phyloP scores from a whole-genome alignment of 92 coral and sea anemone species.

The Parazoanthus swiftii region DNA sequence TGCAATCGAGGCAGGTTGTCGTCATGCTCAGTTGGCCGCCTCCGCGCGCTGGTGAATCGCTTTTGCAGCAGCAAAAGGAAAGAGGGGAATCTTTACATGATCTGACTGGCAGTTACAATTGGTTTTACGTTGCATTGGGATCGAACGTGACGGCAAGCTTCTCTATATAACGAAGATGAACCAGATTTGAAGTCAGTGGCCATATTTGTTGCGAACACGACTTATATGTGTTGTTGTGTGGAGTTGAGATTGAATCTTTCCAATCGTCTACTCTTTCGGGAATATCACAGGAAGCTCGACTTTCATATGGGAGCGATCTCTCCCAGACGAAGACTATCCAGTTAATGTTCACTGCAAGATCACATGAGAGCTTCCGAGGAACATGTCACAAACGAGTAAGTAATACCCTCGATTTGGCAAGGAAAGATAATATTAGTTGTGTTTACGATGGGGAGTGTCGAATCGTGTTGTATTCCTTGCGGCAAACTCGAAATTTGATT shows the following conservation, averaged over 20 bases:
- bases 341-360: constrained; percentile 25
- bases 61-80: constrained; percentile 31
- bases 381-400: constrained; percentile 35
- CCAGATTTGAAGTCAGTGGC: constrained; percentile 15
- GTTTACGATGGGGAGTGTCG: constrained; percentile 28
- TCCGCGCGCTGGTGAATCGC: constrained; percentile 20
- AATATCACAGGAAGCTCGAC: constrained; percentile 29
- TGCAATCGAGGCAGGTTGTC: constrained; percentile 36
- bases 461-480: not conserved
- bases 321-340: constrained; percentile 25
- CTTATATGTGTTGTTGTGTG: constrained; percentile 21
- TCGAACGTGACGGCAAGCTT: not conserved
- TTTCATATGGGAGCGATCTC: constrained; percentile 21
- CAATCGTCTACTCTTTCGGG: constrained; percentile 1
- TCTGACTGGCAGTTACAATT: constrained; percentile 2
- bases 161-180: constrained; percentile 6
- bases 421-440: constrained; percentile 5
- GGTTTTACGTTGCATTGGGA: not conserved
- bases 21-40: constrained; percentile 34
- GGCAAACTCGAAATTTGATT: not conserved
- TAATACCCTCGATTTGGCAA: not conserved
- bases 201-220: constrained; percentile 15
- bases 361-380: constrained; percentile 21
- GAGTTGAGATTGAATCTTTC: not conserved
- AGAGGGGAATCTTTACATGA: constrained; percentile 22